Percentiles rank a stretch among this genome's conserved stretches.
Evolutionary conservation across 2,113 vertebrate genomes (phyloP).

Genomic region (Crotalus helleri): DNA sequence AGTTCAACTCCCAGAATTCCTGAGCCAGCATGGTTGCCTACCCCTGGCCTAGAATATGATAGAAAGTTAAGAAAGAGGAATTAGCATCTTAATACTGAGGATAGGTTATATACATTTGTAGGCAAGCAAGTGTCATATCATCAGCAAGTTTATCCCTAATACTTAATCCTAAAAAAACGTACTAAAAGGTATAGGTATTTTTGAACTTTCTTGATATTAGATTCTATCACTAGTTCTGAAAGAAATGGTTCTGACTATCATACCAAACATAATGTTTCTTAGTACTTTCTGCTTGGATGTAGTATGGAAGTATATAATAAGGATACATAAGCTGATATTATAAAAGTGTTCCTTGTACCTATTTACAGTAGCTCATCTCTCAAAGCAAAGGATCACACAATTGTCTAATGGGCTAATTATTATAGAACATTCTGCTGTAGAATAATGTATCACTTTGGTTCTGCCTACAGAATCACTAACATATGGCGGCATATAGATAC

Average conservation of each 20-base stretch:
- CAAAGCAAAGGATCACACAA: background rate
- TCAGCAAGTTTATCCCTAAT: background rate
- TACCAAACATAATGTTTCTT: background rate
- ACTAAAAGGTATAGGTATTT: background rate
- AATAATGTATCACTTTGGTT: background rate
- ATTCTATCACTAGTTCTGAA: background rate
- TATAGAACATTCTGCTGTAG: too few relatives aligned
- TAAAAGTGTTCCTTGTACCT: background rate
- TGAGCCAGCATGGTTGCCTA: too few relatives aligned
- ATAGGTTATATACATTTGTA: background rate
- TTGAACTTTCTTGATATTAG: background rate
- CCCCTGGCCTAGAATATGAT: background rate
- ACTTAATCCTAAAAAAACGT: background rate
- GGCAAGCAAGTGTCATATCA: background rate
- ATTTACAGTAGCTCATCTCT: background rate
- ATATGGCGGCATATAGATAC: too few relatives aligned
- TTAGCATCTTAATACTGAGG: background rate
- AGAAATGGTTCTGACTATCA: background rate
- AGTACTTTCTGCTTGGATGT: background rate
- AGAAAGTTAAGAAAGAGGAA: background rate
- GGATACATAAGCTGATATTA: background rate
- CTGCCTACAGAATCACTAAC: background rate
- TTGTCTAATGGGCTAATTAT: background rate
- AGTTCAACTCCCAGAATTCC: too few relatives aligned
- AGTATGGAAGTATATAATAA: background rate